Evolutionary conservation across 64 coral and sea anemone genomes (phyloP).

Genomic region (Montipora foliosa): DNA sequence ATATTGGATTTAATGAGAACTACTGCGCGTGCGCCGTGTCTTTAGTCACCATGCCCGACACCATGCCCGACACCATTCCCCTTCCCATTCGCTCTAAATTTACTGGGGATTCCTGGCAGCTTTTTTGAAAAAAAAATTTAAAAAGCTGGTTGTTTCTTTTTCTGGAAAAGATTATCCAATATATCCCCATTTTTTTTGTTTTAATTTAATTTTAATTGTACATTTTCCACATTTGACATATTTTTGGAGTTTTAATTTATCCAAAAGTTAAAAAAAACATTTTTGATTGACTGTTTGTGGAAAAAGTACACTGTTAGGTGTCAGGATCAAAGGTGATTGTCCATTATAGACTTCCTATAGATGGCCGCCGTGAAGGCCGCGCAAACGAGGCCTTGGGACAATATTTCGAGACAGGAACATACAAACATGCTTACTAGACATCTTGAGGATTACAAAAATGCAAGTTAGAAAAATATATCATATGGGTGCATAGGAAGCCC

Average conservation of each 20-base stretch:
- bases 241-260: too few species aligned
- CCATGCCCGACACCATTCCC: background rate
- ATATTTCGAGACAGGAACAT: background rate
- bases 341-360: too few species aligned
- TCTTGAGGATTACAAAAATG: background rate
- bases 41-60: slow-evolving; percentile 24
- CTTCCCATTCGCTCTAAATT: background rate
- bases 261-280: too few species aligned
- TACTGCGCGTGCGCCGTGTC: slow-evolving; percentile 27
- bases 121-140: background rate
- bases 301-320: too few species aligned
- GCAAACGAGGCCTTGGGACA: background rate
- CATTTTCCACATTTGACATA: too few species aligned
- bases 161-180: background rate
- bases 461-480: background rate
- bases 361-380: too few species aligned
- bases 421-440: background rate
- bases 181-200: too few species aligned
- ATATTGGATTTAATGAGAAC: slow-evolving; percentile 35
- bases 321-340: too few species aligned
- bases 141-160: background rate
- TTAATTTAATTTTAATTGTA: too few species aligned
- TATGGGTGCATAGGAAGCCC: background rate
- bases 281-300: too few species aligned
- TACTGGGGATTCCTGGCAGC: background rate